Evolutionary conservation across 92 coral and sea anemone species (phyloP), one percentile per base, ranked within the genome.

Genomic region (Umimayanthus kanabou): DNA sequence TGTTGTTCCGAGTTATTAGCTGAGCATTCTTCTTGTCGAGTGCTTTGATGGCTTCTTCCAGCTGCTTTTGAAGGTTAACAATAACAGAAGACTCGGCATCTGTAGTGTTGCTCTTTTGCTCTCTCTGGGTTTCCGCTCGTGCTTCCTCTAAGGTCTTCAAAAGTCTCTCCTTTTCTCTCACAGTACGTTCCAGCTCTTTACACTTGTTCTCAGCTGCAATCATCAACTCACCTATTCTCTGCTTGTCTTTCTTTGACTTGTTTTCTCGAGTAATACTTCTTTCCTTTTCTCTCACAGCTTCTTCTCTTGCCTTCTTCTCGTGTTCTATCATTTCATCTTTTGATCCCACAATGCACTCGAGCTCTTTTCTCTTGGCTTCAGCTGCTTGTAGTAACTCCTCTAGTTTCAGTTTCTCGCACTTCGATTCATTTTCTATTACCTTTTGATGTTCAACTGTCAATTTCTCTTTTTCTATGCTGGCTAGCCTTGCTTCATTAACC

Each of bases 21-120:
- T 97, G 99, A 6, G 97, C 85, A 76, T 97, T 97, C 77, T 97
- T 97, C 95, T 95, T 97, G 75, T 97, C 97, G 66, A 97, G 87
- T 4, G 99, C 98, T 30, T 87, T 91, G 4, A 98, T 97, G 0
- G 96, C 92, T 74, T 91, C 99, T 82, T 95, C 92, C 43, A 97
- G 82, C 33, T 96, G 99, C 37, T 88, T 88, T 58, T 97, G 95
- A 4, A 96, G 92, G 66, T 87, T 18, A 39, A 47, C 37, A 28
- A 71, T 11, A 83, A 83, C 42, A 16, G 30, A 23, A 9, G 78
- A 42, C 28, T 11, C 28, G 22, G 86, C n/a, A 40, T 30, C 77
- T 16, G 53, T 8, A 42, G n/a, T 6, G 40, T 26, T 49, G 9
- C 30, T 29, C 61, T 20, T 72, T 65, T 79, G 80, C 18, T 82